Conservation (phyloP, 2,797 vertebrate genomes). For the Spondyliosoma cantharus region DNA sequence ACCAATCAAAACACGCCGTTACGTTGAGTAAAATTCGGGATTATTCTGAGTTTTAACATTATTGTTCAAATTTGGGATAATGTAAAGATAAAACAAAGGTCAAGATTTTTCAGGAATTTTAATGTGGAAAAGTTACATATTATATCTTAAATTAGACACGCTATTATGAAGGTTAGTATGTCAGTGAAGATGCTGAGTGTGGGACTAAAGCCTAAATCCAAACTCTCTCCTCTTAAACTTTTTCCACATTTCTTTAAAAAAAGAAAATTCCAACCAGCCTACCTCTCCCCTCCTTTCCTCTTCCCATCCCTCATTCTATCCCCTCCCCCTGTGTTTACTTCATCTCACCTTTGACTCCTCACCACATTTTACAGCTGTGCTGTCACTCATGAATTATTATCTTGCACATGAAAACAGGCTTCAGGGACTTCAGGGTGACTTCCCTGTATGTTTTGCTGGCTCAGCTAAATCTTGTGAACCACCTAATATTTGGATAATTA, state of each 20-base stretch:
- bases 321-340: conserved; percentile 14
- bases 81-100: too few species aligned
- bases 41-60: too few species aligned
- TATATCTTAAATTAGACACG: too few species aligned
- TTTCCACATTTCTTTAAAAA: neutral
- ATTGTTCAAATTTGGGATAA: too few species aligned
- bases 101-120: too few species aligned
- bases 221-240: neutral
- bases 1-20: too few species aligned
- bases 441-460: conserved; percentile 12
- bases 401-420: conserved; percentile 18
- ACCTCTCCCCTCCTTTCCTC: neutral
- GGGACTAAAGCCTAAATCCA: neutral
- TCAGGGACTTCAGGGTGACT: conserved; percentile 31
- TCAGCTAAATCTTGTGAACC: conserved; percentile 33
- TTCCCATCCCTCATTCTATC: too few species aligned
- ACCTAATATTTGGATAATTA: conserved; percentile 21
- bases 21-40: too few species aligned
- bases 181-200: neutral
- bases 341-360: conserved; percentile 50
- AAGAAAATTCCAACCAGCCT: neutral
- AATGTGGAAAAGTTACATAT: too few species aligned
- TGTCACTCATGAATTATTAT: conserved; percentile 40
- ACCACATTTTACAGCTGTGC: conserved; percentile 28
- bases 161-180: too few species aligned